Conservation (phyloP, 2,797 vertebrate species). For the Echeneis naucrates region DNA sequence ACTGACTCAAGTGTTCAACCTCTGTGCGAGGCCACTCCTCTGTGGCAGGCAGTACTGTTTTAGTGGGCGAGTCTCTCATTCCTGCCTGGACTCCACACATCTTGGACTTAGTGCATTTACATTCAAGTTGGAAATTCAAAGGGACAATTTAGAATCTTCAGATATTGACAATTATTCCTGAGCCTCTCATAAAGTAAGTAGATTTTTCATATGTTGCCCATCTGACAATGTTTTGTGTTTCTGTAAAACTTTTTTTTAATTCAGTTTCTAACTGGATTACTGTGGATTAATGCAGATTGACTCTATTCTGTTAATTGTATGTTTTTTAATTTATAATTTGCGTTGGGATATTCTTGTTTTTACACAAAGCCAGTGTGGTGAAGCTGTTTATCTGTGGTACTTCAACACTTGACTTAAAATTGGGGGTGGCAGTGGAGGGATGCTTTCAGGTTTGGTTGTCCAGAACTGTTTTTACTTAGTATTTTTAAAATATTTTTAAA, state of each 20-base stretch:
- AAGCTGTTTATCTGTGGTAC: conserved; percentile 7
- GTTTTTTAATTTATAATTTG: not conserved
- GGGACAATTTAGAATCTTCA: conserved; percentile 20
- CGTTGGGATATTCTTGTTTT: conserved; percentile 1
- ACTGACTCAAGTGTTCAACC: conserved; percentile 61
- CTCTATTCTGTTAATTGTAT: not conserved
- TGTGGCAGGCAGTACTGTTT: conserved; percentile 54
- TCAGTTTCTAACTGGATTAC: not conserved
- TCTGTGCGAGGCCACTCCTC: conserved; percentile 71
- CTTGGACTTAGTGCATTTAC: conserved; percentile 38
- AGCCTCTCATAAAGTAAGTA: conserved; percentile 68
- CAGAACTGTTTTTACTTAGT: not conserved
- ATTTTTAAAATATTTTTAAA: not conserved
- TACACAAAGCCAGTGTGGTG: not conserved
- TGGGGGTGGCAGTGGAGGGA: not conserved
- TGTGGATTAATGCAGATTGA: conserved; percentile 1
- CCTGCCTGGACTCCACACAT: conserved; percentile 51
- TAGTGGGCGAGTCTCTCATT: conserved; percentile 70
- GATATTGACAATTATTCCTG: conserved; percentile 34
- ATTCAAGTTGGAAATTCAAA: conserved; percentile 35
- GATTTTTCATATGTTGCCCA: not conserved
- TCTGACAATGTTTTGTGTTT: no score
- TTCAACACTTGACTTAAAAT: not conserved
- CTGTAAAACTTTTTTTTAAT: not conserved
- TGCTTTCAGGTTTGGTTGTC: not conserved